Evolutionary conservation across 2,888 invertebrate species (phyloP), one percentile per base, ranked within the genome.

Genomic region (Mimas tiliae): DNA sequence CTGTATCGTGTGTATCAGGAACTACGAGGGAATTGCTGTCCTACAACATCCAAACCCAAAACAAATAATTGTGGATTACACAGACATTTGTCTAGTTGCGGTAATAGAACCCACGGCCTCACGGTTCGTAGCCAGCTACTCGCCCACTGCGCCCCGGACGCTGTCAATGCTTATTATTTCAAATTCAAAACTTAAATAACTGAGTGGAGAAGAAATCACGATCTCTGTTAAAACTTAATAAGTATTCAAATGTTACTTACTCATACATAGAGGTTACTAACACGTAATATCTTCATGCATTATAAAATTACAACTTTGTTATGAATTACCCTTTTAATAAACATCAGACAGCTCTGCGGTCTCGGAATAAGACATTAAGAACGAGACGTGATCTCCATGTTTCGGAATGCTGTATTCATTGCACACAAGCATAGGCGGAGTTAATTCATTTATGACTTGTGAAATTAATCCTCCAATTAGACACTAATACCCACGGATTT

Each of bases 401-500:
- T 58, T 42, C 12, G 19, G 55, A 38, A 38, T 19, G 19, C 0
- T 4, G 19, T 58, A 6, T 48, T 27, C 33, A 47, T 47, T 62
- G 42, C 62, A 12, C 12, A 42, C 11, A 38, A 66, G 72, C 68
- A 73, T 71, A 69, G 72, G 72, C 70, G 74, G 70, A 74, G 70
- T 74, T 79, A 78, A 80, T 81, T 78, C 74, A 79, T 75, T 71
- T 73, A 68, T 68, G 64, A 71, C 69, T 84, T 84, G 76, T 79
- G 81, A 83, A 84, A 84, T 76, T 83, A 81, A 85, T 83, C 80
- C 78, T 68, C 71, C 72, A 73, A 80, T 81, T 79, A 80, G 76
- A 77, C 73, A 73, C 70, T 81, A 78, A 82, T 78, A 64, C 74
- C 66, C 68, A 74, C 68, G 69, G 72, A 77, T 83, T 77, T 78